Base-by-base conservation (phyloP, 2,113 vertebrate species). In the Scytalopus superciliaris region DNA sequence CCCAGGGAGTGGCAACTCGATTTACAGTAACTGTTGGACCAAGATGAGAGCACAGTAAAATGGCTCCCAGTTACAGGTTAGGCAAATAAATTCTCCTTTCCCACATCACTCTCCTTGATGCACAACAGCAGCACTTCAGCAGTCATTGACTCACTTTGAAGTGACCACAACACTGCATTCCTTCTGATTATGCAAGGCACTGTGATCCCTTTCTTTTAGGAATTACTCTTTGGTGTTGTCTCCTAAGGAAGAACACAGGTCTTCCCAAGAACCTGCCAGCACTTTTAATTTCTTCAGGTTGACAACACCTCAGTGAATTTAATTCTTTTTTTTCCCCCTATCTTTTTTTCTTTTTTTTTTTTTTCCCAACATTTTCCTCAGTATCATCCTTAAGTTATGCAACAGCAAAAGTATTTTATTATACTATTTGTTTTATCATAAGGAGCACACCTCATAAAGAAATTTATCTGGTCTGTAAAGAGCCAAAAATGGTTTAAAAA, bases 1-100 rank as follows among this genome's bases (percentile, higher is more conserved):
- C 11, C 25, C 31, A 35, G 23, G 31, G 50, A 77, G 63, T 17
- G 8, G 10, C 12, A 83, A 27, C 23, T 42, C 70, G 39, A 88
- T 55, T 94, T 64, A 45, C 37, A 73, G 63, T 10, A 59, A 86
- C 55, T 47, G 79, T 63, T 95, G 95, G 91, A 86, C 56, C 0
- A 4, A 90, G 86, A 94, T 90, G 45, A 95, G 85, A 94, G 78
- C 33, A 33, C 28, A 82, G 66, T 33, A 55, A 87, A 94, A 88
- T 5, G 6, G 14, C 25, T 93, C n/a, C 50, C 50, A 18, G 40
- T 75, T 66, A 50, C 62, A 90, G 64, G 86, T 90, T 56, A 93
- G 60, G 76, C 47, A 89, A 76, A 88, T 70, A 80, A 85, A 92
- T 81, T 40, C 50, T 80, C 68, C 72, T 80, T 93, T 89, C 56